Conservation (phyloP, 1,140 invertebrate species). For the Eueides isabella region DNA sequence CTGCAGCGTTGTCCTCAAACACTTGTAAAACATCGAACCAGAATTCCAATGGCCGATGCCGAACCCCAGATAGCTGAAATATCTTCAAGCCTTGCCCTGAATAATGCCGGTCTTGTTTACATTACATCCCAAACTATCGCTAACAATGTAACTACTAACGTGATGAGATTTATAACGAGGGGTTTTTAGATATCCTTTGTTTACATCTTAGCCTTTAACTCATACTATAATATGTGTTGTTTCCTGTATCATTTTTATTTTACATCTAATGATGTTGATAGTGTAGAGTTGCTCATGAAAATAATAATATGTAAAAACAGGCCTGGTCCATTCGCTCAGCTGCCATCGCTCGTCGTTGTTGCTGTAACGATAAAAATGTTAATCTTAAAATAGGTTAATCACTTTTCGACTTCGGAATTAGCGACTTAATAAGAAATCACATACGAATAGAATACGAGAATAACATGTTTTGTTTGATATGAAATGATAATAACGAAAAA, state of each 20-base stretch:
- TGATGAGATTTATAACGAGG: constrained; percentile 51
- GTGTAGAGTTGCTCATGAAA: background rate
- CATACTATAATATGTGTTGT: background rate
- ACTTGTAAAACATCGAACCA: constrained; percentile 52
- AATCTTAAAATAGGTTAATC: no score
- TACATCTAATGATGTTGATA: background rate
- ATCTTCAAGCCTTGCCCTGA: constrained; percentile 58
- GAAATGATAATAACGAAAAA: no score
- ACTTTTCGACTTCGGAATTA: no score
- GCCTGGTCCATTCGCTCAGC: no score
- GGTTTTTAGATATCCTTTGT: constrained; percentile 36
- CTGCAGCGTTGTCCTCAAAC: constrained; percentile 37
- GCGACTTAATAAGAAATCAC: no score
- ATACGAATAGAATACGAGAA: no score
- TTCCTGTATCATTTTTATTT: background rate
- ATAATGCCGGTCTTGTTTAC: constrained; percentile 59
- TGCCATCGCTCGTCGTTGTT: no score
- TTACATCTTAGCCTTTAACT: constrained; percentile 36
- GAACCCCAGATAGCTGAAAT: constrained; percentile 65
- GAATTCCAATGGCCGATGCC: constrained; percentile 57
- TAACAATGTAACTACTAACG: constrained; percentile 55
- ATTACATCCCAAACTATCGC: constrained; percentile 52
- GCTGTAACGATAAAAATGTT: no score
- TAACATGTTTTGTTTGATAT: no score
- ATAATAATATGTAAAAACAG: no score